A percentile compares a stretch with the other conserved stretches of the same genome.
These are phyloP conservation scores for Phenganax marumi DNA, from an alignment of 92 coral and sea anemone genomes.

Conservation along the genomic window DNA sequence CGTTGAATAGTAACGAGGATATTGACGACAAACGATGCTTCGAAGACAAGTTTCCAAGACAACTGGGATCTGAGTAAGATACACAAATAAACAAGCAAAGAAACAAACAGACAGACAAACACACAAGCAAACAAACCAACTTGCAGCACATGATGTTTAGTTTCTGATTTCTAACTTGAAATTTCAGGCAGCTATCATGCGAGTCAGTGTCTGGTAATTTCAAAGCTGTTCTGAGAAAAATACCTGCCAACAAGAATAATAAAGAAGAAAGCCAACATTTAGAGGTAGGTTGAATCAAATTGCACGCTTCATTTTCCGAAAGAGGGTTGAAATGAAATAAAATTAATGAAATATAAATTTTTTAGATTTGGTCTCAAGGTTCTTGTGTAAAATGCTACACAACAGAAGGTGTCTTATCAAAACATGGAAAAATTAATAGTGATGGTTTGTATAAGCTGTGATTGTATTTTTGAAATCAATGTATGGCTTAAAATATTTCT, in stretches of 20 bases:
- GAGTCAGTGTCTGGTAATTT: constrained; percentile 69
- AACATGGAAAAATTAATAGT: constrained; percentile 75
- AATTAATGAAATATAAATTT: not conserved
- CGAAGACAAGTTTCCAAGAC: constrained; percentile 63
- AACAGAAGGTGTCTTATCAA: constrained; percentile 60
- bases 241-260: constrained; percentile 62
- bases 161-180: not conserved
- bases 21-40: constrained; percentile 26
- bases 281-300: constrained; percentile 56
- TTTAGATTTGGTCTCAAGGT: constrained; percentile 75
- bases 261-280: constrained; percentile 83
- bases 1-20: constrained; percentile 53
- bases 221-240: constrained; percentile 73
- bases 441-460: constrained; percentile 57
- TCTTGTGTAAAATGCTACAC: constrained; percentile 66
- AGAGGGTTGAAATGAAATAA: too few relatives aligned
- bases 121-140: too few relatives aligned
- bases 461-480: too few relatives aligned
- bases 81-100: not conserved
- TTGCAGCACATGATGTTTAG: too few relatives aligned
- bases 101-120: not conserved
- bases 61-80: constrained; percentile 70
- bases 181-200: constrained; percentile 62
- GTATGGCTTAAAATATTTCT: not conserved
- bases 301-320: too few relatives aligned